A percentile compares a stretch with the other conserved stretches of the same genome.
These are phyloP conservation scores for Oikopleura vanhoeffeni DNA, from an alignment of 23 tunicate genomes.

Conservation along the genomic window DNA sequence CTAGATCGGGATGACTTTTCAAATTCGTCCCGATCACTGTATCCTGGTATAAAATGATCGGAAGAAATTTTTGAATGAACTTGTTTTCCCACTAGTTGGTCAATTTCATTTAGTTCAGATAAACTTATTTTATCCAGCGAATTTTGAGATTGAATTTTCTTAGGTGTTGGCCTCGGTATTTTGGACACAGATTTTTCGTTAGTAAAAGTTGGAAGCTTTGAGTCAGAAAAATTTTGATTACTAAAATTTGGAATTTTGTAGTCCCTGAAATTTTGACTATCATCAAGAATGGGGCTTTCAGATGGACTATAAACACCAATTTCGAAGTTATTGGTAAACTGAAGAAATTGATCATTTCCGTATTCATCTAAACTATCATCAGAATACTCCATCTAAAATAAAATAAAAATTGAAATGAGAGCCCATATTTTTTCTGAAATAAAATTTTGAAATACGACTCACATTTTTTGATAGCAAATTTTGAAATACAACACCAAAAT, in stretches of 20 bases:
- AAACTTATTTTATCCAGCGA: neutral
- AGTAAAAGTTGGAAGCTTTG: too few species aligned
- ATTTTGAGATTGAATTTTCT: neutral
- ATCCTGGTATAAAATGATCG: neutral
- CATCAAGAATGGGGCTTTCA: neutral
- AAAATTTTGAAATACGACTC: too few species aligned
- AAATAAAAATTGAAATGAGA: too few species aligned
- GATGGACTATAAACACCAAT: neutral
- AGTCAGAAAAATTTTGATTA: neutral
- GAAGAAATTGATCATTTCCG: neutral
- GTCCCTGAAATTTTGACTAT: too few species aligned
- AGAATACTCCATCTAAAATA: neutral
- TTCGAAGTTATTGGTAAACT: neutral
- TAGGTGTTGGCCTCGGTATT: neutral
- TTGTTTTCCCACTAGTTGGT: too few species aligned
- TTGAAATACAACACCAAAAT: too few species aligned
- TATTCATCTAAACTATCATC: constrained; percentile 14
- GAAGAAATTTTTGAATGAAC: neutral
- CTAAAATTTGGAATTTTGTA: neutral
- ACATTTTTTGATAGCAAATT: too few species aligned
- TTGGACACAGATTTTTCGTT: neutral
- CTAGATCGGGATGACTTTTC: neutral
- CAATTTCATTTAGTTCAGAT: neutral
- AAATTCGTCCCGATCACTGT: neutral
- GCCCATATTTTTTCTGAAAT: too few species aligned